A percentile compares a stretch with the other conserved stretches of the same genome.
These are phyloP conservation scores for Lucinisca nassula DNA, from an alignment of 2,888 invertebrate species.

Conservation along the genomic window DNA sequence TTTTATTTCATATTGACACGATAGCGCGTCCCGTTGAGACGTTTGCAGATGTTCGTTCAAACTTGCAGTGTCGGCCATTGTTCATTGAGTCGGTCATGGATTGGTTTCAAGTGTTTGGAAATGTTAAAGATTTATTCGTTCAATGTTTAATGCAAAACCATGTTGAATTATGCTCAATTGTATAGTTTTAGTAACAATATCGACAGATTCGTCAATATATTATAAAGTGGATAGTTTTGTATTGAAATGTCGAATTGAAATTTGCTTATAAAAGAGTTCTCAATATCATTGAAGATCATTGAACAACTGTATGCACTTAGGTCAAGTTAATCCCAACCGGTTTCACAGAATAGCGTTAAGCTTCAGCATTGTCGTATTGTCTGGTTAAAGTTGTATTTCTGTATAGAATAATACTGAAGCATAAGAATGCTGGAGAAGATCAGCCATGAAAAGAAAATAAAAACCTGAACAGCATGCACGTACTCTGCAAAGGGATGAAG, in stretches of 20 bases:
- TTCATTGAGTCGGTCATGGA: not conserved
- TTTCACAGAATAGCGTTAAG: not conserved
- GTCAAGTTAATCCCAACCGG: not conserved
- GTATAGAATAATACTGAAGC: too few species aligned
- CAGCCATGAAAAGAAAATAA: too few species aligned
- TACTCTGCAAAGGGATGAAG: too few species aligned
- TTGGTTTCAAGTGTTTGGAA: not conserved
- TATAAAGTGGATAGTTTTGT: not conserved
- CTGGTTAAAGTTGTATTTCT: too few species aligned
- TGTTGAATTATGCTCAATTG: not conserved
- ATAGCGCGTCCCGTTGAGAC: constrained; percentile 55
- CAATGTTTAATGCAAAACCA: constrained; percentile 9
- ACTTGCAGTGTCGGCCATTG: not conserved
- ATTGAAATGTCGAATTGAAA: constrained; percentile 3
- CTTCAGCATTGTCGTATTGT: too few species aligned
- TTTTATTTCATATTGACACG: constrained; percentile 67
- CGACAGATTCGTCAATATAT: constrained; percentile 2
- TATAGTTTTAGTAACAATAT: not conserved
- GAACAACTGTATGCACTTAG: not conserved
- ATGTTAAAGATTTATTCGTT: constrained; percentile 12
- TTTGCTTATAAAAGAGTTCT: not conserved
- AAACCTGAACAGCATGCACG: too few species aligned
- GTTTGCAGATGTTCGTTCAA: constrained; percentile 47
- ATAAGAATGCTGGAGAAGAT: too few species aligned
- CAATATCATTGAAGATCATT: not conserved